A percentile compares a stretch with the other conserved stretches of the same genome.
phyloP scores from a whole-genome alignment of 2,113 vertebrate genomes.

The Pteruthius melanotis region DNA sequence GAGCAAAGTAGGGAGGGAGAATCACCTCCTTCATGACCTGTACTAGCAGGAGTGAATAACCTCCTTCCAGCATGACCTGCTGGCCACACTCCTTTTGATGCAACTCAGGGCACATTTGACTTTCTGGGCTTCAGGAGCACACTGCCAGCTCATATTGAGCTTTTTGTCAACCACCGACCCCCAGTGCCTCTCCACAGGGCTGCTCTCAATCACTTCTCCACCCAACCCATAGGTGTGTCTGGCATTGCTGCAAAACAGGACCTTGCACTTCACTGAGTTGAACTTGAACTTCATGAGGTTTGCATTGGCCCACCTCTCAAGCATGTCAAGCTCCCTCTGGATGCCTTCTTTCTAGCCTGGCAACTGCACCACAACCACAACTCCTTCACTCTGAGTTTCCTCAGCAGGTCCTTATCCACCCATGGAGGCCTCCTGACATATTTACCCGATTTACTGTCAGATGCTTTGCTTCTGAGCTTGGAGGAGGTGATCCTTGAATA shows the following conservation, averaged over 20 bases:
- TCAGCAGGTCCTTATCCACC: background rate
- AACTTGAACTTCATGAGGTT: too few relatives aligned
- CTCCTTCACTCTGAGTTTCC: background rate
- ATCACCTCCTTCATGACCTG: background rate
- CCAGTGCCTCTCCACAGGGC: background rate
- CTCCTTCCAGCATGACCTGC: background rate
- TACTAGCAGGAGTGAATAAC: background rate
- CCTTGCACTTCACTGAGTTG: background rate
- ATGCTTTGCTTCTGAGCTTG: background rate
- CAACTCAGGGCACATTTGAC: background rate
- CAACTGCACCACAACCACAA: background rate
- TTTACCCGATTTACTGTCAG: accelerated
- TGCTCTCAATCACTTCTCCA: background rate
- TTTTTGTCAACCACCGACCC: background rate
- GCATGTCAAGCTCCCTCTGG: background rate
- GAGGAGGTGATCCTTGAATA: background rate
- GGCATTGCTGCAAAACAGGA: background rate
- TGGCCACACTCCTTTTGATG: background rate
- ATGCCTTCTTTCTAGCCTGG: background rate
- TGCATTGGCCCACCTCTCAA: background rate
- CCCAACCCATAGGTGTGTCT: background rate
- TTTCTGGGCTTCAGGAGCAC: too few relatives aligned
- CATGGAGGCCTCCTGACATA: accelerated
- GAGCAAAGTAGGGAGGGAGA: background rate
- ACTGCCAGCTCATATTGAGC: background rate